These are phyloP conservation scores for Eueremaeus valkanovi DNA, from an alignment of 2,888 invertebrate genomes.

Conservation along the genomic window DNA sequence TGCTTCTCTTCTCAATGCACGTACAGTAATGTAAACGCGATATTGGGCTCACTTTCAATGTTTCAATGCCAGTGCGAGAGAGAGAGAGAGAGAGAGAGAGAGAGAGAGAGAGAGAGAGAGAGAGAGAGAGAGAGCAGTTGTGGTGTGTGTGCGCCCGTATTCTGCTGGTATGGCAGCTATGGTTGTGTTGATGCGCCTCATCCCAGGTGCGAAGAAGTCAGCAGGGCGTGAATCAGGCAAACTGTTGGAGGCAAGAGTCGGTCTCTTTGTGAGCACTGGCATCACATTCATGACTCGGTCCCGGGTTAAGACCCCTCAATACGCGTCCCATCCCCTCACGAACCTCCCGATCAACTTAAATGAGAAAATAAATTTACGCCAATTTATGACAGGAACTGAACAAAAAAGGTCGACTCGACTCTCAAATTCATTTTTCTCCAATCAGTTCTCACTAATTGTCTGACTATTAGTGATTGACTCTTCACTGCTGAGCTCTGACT, in stretches of 20 bases:
- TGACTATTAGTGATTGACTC: no score
- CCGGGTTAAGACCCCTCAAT: neutral
- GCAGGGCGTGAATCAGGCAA: slow-evolving; percentile 32
- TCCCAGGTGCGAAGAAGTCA: slow-evolving; percentile 34
- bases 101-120: neutral
- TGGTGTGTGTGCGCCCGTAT: neutral
- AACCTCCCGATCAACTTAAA: slow-evolving; percentile 28
- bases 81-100: neutral
- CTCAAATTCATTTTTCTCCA: neutral
- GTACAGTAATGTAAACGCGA: neutral
- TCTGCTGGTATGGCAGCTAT: neutral
- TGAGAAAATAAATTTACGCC: slow-evolving; percentile 14
- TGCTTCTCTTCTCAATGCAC: neutral
- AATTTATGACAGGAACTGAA: slow-evolving; percentile 13
- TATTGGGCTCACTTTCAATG: slow-evolving; percentile 27
- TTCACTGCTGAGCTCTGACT: no score
- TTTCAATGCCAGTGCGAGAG: neutral
- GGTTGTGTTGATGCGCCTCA: slow-evolving; percentile 25
- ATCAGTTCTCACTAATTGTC: neutral
- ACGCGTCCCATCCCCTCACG: slow-evolving; percentile 14
- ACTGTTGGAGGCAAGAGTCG: slow-evolving; percentile 27
- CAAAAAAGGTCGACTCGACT: neutral
- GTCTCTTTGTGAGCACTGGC: slow-evolving; percentile 15
- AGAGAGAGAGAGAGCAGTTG: neutral
- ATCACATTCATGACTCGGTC: slow-evolving; percentile 12